phyloP scores from a whole-genome alignment of 2,797 vertebrate genomes.

The Fundulus diaphanus region DNA sequence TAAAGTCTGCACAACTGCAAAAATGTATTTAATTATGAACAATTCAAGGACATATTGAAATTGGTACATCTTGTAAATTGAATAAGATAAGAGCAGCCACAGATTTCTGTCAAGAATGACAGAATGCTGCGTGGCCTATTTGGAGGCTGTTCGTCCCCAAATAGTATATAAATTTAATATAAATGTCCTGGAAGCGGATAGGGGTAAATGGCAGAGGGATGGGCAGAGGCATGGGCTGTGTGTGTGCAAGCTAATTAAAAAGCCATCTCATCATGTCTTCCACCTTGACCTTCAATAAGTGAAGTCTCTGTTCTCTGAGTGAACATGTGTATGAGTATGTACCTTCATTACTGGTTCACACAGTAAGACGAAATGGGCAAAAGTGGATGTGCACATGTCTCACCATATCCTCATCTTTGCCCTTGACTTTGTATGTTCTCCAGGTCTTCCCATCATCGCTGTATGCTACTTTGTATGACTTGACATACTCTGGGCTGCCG shows the following conservation, averaged over 20 bases:
- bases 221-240: slow-evolving; percentile 67
- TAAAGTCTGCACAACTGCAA: background rate
- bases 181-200: slow-evolving; percentile 74
- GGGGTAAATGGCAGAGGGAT: slow-evolving; percentile 67
- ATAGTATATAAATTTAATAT: slow-evolving; percentile 81
- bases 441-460: slow-evolving; percentile 96
- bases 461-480: slow-evolving; percentile 98
- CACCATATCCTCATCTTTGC: slow-evolving; percentile 94
- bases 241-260: slow-evolving; percentile 80
- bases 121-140: slow-evolving; percentile 66
- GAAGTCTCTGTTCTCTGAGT: slow-evolving; percentile 46
- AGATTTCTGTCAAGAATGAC: slow-evolving; percentile 76
- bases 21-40: background rate
- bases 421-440: slow-evolving; percentile 96
- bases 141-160: slow-evolving; percentile 78
- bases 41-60: slow-evolving; percentile 14
- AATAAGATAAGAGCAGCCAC: slow-evolving; percentile 44
- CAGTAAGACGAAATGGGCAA: slow-evolving; percentile 26
- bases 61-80: slow-evolving; percentile 46
- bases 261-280: slow-evolving; percentile 80
- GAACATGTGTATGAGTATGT: slow-evolving; percentile 34
- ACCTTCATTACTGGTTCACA: slow-evolving; percentile 26
- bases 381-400: slow-evolving; percentile 59
- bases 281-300: slow-evolving; percentile 71
- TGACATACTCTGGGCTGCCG: slow-evolving; percentile 97